Evolutionary conservation across 2,113 vertebrate genomes (phyloP).

Genomic region (Vulpes lagopus): DNA sequence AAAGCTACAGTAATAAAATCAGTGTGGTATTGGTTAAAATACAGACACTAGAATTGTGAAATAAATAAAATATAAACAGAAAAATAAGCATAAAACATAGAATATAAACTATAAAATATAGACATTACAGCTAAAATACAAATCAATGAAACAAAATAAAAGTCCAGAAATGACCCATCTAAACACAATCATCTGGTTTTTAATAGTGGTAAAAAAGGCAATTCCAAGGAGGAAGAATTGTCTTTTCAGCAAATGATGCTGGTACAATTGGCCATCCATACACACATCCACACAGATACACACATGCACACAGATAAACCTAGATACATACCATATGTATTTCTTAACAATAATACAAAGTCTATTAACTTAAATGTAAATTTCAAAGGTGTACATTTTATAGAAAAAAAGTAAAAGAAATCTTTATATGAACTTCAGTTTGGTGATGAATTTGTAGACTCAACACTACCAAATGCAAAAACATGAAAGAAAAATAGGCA

Average conservation of each 20-base stretch:
- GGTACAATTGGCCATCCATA: neutral
- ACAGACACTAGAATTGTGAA: neutral
- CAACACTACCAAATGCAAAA: neutral
- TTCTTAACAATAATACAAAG: neutral
- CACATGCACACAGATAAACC: neutral
- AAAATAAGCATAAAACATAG: neutral
- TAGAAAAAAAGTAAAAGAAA: neutral
- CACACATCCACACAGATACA: neutral
- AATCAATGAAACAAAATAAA: neutral
- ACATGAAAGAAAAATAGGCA: neutral
- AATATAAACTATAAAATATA: neutral
- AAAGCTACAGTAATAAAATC: neutral
- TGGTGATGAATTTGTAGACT: neutral
- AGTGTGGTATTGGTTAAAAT: neutral
- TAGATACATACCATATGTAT: neutral
- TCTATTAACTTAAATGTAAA: neutral
- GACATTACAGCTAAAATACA: neutral
- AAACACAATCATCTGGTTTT: neutral
- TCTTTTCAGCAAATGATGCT: neutral
- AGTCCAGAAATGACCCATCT: neutral
- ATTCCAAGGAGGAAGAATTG: neutral
- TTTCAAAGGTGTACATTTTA: neutral
- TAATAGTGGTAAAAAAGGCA: neutral
- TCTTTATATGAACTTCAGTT: neutral
- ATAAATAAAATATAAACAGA: neutral